Base-by-base conservation (phyloP, 2,888 invertebrate species). In the Eudasyphora cyanicolor region DNA sequence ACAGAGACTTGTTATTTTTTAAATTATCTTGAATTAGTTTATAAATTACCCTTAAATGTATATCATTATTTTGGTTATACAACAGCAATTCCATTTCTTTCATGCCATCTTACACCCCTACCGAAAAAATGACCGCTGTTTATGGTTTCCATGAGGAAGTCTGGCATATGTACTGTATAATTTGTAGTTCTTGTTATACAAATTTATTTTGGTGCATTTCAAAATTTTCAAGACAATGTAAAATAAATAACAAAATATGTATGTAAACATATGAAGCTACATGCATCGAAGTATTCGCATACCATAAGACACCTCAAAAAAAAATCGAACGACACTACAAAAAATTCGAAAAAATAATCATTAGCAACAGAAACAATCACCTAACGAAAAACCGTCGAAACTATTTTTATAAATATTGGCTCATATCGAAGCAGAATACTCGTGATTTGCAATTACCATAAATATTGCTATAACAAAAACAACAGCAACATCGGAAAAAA, bases 391-490 rank as follows among this genome's bases (percentile, higher is more conserved):
- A 76, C n/a, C 35, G n/a, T 45, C 45, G 21, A 73, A 76, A 69
- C 24, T 73, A 73, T 73, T 73, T 73, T 73, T 73, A 73, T n/a
- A 77, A 49, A 49, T 77, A 80, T 80, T 77, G 77, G 74, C 80
- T 54, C 54, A 75, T 74, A 80, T 64, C 38, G 75, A 77, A 69
- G 35, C 62, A 75, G n/a, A 77, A 67, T 64, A 71, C 80, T 78
- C 78, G 77, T 80, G 83, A 84, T 80, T 71, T 73, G 80, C 75
- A 76, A 84, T 80, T 78, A 80, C 49, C 74, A 80, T 71, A 76
- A 80, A 78, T 67, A 75, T 60, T 60, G 60, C 60, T 57, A 27
- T 17, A 19, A 21, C 38, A 64, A 38, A 32, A 62, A 32, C 62
- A 35, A 64, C n/a, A 64, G 17, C 10, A 62, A 60, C 29, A 60